Evolutionary conservation across 2,797 vertebrate species (phyloP), one percentile per base, ranked within the genome.

Genomic region (Myotis planiceps): DNA sequence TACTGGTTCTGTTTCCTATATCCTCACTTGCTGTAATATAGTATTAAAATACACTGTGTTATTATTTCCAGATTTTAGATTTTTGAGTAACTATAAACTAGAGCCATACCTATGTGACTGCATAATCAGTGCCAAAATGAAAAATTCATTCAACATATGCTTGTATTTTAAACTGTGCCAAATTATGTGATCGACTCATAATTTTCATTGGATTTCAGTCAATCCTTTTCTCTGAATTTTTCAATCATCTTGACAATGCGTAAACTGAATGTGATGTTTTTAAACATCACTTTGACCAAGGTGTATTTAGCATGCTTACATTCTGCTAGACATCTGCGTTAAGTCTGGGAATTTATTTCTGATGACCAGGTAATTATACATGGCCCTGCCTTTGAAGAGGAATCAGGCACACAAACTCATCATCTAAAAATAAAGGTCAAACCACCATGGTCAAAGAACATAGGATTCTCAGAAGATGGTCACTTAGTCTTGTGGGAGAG

Each of bases 41-140:
- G 58, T 65, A 95, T 92, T 91, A 82, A 96, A 92, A 92, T 47
- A 68, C 2, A 45, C 18, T 81, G 1, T 74, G n/a, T 68, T 80
- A 37, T 92, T 74, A 53, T 75, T 88, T 69, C 49, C 37, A 87
- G 34, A 25, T 92, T 86, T 90, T 25, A 87, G 72, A 78, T 58
- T 92, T 96, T 74, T 21, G 34, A 47, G 13, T 86, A 80, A 96
- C 71, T 95, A 60, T 76, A 4, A 37, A 65, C 58, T 27, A 72
- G 29, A 85, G 27, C 25, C 9, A 4, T 87, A 42, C 7, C 37
- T 60, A 23, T 60, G 18, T 95, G 79, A 91, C 39, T 75, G 66
- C 51, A 65, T 81, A 88, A 72, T 65, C 92, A 88, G 75, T 69
- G 34, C 23, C 15, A 90, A 82, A 92, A 66, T 95, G 83, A 95